A percentile compares a stretch with the other conserved stretches of the same genome.
Evolutionary conservation across 2,797 vertebrate genomes (phyloP).

Genomic region (Squalus acanthias): DNA sequence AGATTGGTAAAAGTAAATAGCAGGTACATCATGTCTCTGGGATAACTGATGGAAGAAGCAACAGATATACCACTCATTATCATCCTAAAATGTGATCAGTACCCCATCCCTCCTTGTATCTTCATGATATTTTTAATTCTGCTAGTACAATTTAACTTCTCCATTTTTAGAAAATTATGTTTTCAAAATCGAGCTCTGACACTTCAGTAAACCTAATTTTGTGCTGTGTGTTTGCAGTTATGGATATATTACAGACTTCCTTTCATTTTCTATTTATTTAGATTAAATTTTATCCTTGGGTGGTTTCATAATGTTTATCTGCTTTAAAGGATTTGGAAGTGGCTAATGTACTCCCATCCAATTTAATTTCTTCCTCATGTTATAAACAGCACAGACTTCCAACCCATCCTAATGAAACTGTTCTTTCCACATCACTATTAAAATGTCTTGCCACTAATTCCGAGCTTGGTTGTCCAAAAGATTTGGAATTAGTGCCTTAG

Average conservation of each 20-base stretch:
- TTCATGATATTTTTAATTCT: not conserved
- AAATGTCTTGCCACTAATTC: constrained; percentile 10
- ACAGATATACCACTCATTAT: not conserved
- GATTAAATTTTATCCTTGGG: constrained; percentile 75
- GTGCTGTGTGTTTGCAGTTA: constrained; percentile 56
- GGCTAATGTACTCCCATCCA: constrained; percentile 57
- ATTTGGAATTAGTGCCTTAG: not conserved
- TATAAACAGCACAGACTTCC: constrained; percentile 49
- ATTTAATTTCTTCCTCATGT: constrained; percentile 67
- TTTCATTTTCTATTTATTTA: constrained; percentile 66
- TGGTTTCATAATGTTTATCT: constrained; percentile 71
- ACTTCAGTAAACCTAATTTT: constrained; percentile 68
- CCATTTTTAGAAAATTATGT: not conserved
- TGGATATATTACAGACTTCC: constrained; percentile 59
- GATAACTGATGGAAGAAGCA: not conserved
- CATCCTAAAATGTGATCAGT: not conserved
- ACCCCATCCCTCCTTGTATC: not conserved
- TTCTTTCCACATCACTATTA: not conserved
- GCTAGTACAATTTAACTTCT: not conserved
- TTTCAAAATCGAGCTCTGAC: constrained; percentile 36
- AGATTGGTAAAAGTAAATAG: not conserved
- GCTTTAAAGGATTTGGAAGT: constrained; percentile 65
- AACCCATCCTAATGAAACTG: constrained; percentile 6
- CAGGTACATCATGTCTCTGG: not conserved
- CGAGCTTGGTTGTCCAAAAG: not conserved